phyloP scores from a whole-genome alignment of 2,113 vertebrate species.

The Archocentrus centrarchus region DNA sequence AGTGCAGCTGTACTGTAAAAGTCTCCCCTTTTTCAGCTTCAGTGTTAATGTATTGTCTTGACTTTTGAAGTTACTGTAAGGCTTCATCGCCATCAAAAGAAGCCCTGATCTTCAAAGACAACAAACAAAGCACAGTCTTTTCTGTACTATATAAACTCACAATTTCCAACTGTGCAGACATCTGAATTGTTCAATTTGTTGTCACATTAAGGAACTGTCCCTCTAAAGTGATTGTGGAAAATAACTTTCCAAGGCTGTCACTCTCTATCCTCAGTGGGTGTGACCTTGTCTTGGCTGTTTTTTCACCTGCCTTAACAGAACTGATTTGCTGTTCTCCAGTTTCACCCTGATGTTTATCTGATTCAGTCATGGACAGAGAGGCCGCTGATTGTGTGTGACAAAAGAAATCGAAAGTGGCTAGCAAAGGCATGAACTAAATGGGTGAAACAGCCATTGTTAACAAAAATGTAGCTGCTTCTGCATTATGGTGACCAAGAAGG shows the following conservation, averaged over 20 bases:
- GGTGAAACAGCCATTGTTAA: background rate
- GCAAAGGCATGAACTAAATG: background rate
- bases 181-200: background rate
- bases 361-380: background rate
- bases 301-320: background rate
- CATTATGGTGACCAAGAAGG: background rate
- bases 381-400: background rate
- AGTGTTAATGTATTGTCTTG: background rate
- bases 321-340: background rate
- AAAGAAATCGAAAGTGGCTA: background rate
- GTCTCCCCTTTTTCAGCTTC: background rate
- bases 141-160: background rate
- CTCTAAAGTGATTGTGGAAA: conserved; percentile 6
- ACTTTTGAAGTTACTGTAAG: background rate
- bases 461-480: background rate
- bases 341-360: background rate
- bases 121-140: background rate
- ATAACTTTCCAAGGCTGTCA: background rate
- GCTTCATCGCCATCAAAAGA: background rate
- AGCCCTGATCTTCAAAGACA: background rate
- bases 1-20: background rate
- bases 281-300: conserved; percentile 20
- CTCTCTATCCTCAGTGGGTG: background rate
- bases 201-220: background rate
- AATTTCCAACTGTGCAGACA: background rate